Percentiles rank a stretch among this genome's conserved stretches.
phyloP scores from a whole-genome alignment of 2,888 invertebrate species.

The Xanthorhoe designata region DNA sequence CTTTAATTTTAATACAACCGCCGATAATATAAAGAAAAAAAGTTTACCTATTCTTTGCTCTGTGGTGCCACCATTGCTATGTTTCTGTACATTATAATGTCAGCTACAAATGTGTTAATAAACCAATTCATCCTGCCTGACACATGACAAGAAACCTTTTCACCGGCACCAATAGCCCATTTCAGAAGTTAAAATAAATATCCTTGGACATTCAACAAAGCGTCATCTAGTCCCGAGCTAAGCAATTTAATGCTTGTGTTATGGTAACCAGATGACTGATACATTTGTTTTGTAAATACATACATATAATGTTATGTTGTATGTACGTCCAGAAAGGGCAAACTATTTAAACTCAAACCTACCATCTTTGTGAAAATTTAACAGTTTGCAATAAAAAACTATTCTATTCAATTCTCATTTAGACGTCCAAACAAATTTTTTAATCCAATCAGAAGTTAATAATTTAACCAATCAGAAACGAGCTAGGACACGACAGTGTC shows the following conservation, averaged over 20 bases:
- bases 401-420: not conserved
- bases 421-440: not conserved
- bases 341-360: too few species aligned
- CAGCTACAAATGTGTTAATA: constrained; percentile 14
- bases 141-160: constrained; percentile 36
- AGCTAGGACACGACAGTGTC: constrained; percentile 11
- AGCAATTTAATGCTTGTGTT: too few species aligned
- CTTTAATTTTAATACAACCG: not conserved
- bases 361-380: too few species aligned
- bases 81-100: constrained; percentile 32
- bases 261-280: too few species aligned
- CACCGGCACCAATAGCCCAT: constrained; percentile 3
- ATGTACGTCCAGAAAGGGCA: too few species aligned
- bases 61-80: constrained; percentile 22
- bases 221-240: too few species aligned
- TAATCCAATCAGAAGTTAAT: constrained; percentile 3
- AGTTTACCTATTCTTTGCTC: not conserved
- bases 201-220: too few species aligned
- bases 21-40: not conserved
- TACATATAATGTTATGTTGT: too few species aligned
- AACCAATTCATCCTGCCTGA: constrained; percentile 28
- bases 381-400: too few species aligned
- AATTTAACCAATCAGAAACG: constrained; percentile 10
- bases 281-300: too few species aligned
- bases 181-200: not conserved